Evolutionary conservation across 2,888 invertebrate species (phyloP).

Genomic region (Taphrorychus bicolor): DNA sequence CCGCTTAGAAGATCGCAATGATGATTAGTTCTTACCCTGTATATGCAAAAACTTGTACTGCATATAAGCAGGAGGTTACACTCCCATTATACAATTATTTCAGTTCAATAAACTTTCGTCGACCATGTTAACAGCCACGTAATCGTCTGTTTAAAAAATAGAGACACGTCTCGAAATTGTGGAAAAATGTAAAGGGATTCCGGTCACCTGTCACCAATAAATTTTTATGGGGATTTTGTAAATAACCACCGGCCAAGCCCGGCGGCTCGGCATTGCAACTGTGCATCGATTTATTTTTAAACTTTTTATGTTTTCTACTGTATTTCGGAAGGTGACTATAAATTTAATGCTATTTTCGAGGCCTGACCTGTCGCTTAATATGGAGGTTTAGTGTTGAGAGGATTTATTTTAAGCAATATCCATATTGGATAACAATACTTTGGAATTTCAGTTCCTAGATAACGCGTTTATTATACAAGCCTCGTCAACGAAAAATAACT

Average conservation of each 20-base stretch:
- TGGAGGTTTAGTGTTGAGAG: too few species aligned
- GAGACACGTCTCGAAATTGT: not conserved
- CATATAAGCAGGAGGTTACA: too few species aligned
- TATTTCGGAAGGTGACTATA: not conserved
- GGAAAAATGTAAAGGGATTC: not conserved
- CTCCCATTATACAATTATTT: too few species aligned
- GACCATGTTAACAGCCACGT: not conserved
- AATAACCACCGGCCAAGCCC: constrained; percentile 11
- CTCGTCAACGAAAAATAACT: too few species aligned
- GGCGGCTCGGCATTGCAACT: not conserved
- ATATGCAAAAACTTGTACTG: too few species aligned
- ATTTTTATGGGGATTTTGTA: constrained; percentile 6
- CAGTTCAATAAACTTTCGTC: not conserved
- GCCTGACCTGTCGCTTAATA: not conserved
- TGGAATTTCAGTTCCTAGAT: too few species aligned
- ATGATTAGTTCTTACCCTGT: too few species aligned
- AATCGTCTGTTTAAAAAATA: not conserved
- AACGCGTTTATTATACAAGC: too few species aligned
- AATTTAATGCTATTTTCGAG: constrained; percentile 4
- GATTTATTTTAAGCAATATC: too few species aligned
- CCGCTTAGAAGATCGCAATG: too few species aligned
- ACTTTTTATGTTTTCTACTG: not conserved
- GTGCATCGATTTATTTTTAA: not conserved
- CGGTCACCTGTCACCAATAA: constrained; percentile 10
- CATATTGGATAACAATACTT: too few species aligned